Percentiles rank a stretch among this genome's conserved stretches.
These are phyloP conservation scores for Trimorus sp. DNA, from an alignment of 2,888 invertebrate genomes.

Conservation along the genomic window DNA sequence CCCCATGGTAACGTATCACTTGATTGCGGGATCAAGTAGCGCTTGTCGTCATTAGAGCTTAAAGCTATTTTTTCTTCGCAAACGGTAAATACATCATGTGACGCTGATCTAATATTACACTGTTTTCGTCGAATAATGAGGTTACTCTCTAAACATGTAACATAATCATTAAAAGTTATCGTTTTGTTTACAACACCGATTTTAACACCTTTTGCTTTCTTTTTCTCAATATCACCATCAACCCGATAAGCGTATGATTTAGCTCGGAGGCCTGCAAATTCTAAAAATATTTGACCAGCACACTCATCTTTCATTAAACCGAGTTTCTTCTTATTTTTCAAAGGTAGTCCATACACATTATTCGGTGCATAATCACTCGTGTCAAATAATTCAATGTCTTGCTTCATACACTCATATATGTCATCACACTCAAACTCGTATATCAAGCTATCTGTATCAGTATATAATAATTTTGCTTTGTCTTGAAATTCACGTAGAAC, in stretches of 20 bases:
- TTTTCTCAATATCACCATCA: slow-evolving; percentile 51
- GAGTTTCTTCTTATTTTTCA: slow-evolving; percentile 65
- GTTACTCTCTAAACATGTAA: slow-evolving; percentile 31
- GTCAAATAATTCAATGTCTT: slow-evolving; percentile 73
- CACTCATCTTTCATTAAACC: no score
- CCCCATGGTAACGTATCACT: no score
- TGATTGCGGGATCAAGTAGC: no score
- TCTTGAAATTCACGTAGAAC: slow-evolving; percentile 30
- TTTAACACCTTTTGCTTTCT: slow-evolving; percentile 69
- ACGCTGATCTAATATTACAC: slow-evolving; percentile 1
- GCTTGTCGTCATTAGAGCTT: no score
- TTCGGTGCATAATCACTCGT: slow-evolving; percentile 65
- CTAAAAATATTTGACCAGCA: slow-evolving; percentile 75
- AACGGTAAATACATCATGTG: no score
- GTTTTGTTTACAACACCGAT: slow-evolving; percentile 11
- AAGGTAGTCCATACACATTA: slow-evolving; percentile 70
- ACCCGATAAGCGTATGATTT: slow-evolving; percentile 63
- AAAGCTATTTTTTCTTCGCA: no score
- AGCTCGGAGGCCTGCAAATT: slow-evolving; percentile 66
- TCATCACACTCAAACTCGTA: slow-evolving; percentile 73
- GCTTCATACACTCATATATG: slow-evolving; percentile 72
- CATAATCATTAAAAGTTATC: slow-evolving; percentile 61
- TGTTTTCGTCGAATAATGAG: not conserved
- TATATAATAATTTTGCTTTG: slow-evolving; percentile 66
- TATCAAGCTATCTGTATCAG: slow-evolving; percentile 74